Base-by-base conservation (phyloP, 2,113 vertebrate genomes). In the Gracilinanus agilis region DNA sequence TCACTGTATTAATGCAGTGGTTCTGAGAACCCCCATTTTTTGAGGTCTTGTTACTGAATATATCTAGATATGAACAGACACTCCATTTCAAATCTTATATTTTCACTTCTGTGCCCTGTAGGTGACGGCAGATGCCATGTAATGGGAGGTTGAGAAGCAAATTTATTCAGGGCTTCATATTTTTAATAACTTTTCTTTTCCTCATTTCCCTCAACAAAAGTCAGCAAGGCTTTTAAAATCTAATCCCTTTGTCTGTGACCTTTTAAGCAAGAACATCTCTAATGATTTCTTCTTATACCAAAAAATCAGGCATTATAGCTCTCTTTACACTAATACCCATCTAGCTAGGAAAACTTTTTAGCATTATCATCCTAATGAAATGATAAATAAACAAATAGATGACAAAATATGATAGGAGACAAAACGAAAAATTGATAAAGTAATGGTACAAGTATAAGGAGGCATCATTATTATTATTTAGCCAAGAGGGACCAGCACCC, bases 211-310 rank as follows among this genome's bases (percentile, higher is more conserved):
- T 44, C 27, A 93, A 95, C 54, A 24, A 94, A 97, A 95, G 96
- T 98, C 95, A 96, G 67, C 53, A 93, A 94, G 94, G 54, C 92
- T 96, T 97, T 96, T 94, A 91, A 97, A 93, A 97, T 94, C 93
- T 88, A 97, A 97, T 89, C 75, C 91, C 91, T 95, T 96, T 94
- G 61, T 93, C 96, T 96, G 94, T 49, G 96, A 92, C 96, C 94
- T 94, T 97, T 96, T 96, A 90, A 95, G 92, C 67, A 54, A 89
- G 88, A 96, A 96, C 96, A 95, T 89, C 93, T 97, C 61, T 90
- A 2, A 92, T 88, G 92, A 95, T 97, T 95, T 95, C 92, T 91
- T 93, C 88, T 96, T 21, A 11, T 95, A 97, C n/a, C 90, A 53
- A n/a, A 91, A 92, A 92, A 91, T 95, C 93, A 58, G 96, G 53